A percentile compares a stretch with the other conserved stretches of the same genome.
Conservation (phyloP, 2,888 invertebrate species). For the Drymonia ruficornis region DNA sequence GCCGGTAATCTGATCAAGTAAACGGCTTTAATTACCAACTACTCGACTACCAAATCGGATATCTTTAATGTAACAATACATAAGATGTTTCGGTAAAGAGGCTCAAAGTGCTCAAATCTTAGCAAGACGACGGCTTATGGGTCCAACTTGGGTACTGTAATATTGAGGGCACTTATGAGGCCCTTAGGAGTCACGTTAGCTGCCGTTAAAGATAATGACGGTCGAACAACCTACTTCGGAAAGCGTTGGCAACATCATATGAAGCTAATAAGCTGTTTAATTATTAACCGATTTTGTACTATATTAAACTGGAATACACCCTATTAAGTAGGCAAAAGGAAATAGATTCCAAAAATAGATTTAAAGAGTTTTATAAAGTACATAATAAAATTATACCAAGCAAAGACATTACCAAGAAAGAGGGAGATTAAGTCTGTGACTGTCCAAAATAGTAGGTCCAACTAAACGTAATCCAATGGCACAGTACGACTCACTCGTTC, state of each 20-base stretch:
- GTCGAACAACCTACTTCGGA: conserved; percentile 20
- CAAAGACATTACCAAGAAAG: no score
- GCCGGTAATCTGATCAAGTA: no score
- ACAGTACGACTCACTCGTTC: no score
- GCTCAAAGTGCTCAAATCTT: conserved; percentile 37
- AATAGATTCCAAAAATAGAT: no score
- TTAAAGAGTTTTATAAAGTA: no score
- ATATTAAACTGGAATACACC: background rate
- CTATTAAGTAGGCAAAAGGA: no score
- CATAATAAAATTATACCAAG: no score
- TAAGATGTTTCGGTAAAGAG: conserved; percentile 18
- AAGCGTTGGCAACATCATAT: background rate
- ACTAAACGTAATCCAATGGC: no score
- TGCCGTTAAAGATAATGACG: conserved; percentile 49
- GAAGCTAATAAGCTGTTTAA: conserved; percentile 28
- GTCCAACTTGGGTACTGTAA: conserved; percentile 33
- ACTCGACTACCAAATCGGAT: conserved; percentile 16
- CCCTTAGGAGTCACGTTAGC: conserved; percentile 24
- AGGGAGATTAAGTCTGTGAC: no score
- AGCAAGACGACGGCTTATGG: conserved; percentile 21
- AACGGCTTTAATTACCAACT: conserved; percentile 12
- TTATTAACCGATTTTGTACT: conserved; percentile 42
- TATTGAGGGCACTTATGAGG: conserved; percentile 30
- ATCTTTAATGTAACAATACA: conserved; percentile 20
- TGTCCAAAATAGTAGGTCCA: no score